Evolutionary conservation across 2,797 vertebrate species (phyloP).

Genomic region (Cyprinodon diabolis): DNA sequence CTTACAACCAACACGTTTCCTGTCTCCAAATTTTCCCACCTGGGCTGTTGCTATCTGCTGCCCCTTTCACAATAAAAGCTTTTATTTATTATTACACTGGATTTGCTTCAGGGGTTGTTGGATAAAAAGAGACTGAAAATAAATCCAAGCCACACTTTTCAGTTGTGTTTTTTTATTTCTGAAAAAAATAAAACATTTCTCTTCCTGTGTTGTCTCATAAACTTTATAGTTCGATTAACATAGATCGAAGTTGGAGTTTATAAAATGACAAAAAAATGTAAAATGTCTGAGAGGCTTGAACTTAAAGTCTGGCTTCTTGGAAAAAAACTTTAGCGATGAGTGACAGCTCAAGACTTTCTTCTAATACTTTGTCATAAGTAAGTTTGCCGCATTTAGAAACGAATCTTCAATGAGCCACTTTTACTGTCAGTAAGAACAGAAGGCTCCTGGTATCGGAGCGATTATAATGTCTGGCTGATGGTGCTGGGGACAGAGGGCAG

Average conservation of each 20-base stretch:
- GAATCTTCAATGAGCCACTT: not conserved
- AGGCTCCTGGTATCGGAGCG: not conserved
- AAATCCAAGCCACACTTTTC: not conserved
- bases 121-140: not conserved
- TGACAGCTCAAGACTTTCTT: not conserved
- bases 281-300: not conserved
- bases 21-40: too few relatives aligned
- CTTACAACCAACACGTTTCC: too few relatives aligned
- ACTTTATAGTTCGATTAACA: not conserved
- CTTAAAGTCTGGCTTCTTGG: not conserved
- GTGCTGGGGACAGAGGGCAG: conserved; percentile 2
- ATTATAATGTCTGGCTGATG: not conserved
- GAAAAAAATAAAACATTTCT: not conserved
- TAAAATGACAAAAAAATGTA: not conserved
- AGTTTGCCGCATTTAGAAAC: not conserved
- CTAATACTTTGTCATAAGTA: not conserved
- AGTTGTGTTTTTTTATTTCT: not conserved
- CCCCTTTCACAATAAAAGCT: too few relatives aligned
- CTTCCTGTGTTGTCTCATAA: not conserved
- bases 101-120: not conserved
- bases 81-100: not conserved
- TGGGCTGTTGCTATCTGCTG: too few relatives aligned
- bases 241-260: not conserved
- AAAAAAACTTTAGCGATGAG: not conserved
- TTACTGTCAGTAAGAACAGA: not conserved